Base-by-base conservation (phyloP, 2,113 vertebrate species). In the Psophia crepitans region DNA sequence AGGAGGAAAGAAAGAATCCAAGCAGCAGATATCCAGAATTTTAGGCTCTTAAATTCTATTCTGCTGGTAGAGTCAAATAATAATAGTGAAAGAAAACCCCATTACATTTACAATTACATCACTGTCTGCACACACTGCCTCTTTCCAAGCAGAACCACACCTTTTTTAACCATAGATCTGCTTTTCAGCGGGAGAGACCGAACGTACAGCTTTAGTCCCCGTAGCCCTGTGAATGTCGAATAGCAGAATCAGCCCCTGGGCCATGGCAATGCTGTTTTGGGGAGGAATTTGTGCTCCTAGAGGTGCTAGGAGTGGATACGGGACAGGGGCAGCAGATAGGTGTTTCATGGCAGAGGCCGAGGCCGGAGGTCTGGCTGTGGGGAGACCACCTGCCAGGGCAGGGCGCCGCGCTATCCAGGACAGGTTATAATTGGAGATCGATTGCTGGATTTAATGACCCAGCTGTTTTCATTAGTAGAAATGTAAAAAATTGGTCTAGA, bases 141-240 rank as follows among this genome's bases (percentile, higher is more conserved):
- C 33, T 44, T 83, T 89, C 79, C 48, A 80, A 68, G 85, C 65
- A 79, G 65, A 93, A 84, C 96, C 92, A 93, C 94, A 94, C 90
- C 95, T 94, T 96, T 96, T 90, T 94, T 92, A 93, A 94, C 83
- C 80, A 74, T 18, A 66, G 56, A 70, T 78, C 76, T 90, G 64
- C 90, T 84, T 84, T 82, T 86, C 51, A 51, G 56, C 35, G 35
- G 88, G 54, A 84, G 68, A 71, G 33, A 80, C 32, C 0, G 0
- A 75, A 66, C 0, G 0, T 13, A 9, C 27, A 84, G 70, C 48
- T 26, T n/a, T 48, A 53, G 37, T 48, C 51, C 39, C 63, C 0
- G 3, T 44, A 51, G 39, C 3, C 3, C 1, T 14, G 6, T 10
- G 63, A 68, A 48, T 6, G 32, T 21, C 5, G 1, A 57, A 56